phyloP scores from a whole-genome alignment of 2,113 vertebrate species.

The mouse (Mus musculus) region GRCm39 chr19:20077001-20077500 shows the following conservation, averaged over 20 bases:
- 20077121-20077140: constrained; percentile 15
- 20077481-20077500: constrained; percentile 10
- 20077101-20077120: neutral
- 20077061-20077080: neutral
- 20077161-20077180: constrained; percentile 60
- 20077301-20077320: constrained; percentile 73
- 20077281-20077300: constrained; percentile 63
- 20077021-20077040: neutral
- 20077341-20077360: neutral
- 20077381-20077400: constrained; percentile 56
- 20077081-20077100: neutral
- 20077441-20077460: neutral
- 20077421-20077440: constrained; percentile 17
- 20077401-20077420: constrained; percentile 2
- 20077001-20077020: neutral
- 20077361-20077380: constrained; percentile 58
- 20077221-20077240: constrained; percentile 73
- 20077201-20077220: constrained; percentile 75
- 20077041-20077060: neutral
- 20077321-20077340: constrained; percentile 52
- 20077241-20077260: constrained; percentile 77
- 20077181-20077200: constrained; percentile 48
- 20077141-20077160: constrained; percentile 63
- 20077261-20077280: constrained; percentile 62
- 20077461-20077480: neutral